These are phyloP conservation scores for Conchocele bisecta DNA, from an alignment of 2,888 invertebrate genomes.

Conservation along the genomic window DNA sequence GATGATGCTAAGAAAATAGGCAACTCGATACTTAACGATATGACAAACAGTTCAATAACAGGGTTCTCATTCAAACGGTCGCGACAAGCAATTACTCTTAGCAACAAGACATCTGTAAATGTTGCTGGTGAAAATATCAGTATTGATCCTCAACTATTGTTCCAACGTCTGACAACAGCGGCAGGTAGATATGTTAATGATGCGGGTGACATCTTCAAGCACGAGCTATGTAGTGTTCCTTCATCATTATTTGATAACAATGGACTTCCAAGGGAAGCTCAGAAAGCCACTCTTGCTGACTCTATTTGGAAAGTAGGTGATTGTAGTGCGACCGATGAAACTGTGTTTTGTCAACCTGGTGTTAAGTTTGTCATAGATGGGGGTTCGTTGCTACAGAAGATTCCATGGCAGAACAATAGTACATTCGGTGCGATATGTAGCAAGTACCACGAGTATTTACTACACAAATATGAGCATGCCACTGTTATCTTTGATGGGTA, in stretches of 20 bases:
- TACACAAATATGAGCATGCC: neutral
- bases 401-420: slow-evolving; percentile 4
- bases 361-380: neutral
- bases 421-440: slow-evolving; percentile 7
- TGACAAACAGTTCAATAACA: neutral
- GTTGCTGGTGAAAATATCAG: neutral
- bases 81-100: neutral
- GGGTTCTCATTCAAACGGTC: slow-evolving; percentile 6
- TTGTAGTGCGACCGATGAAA: slow-evolving; percentile 1
- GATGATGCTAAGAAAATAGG: neutral
- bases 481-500: slow-evolving; percentile 62
- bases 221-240: slow-evolving; percentile 1
- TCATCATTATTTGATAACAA: neutral
- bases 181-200: neutral
- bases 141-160: neutral
- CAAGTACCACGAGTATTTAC: neutral
- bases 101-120: neutral
- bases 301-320: neutral
- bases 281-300: neutral
- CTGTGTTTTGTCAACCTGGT: neutral
- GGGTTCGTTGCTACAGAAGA: neutral
- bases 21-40: neutral
- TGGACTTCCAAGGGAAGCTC: neutral
- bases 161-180: neutral
- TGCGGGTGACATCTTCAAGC: neutral